Percentiles rank a stretch among this genome's conserved stretches.
These are phyloP conservation scores for Nothoprocta perdicaria DNA, from an alignment of 2,113 vertebrate genomes.

Conservation along the genomic window DNA sequence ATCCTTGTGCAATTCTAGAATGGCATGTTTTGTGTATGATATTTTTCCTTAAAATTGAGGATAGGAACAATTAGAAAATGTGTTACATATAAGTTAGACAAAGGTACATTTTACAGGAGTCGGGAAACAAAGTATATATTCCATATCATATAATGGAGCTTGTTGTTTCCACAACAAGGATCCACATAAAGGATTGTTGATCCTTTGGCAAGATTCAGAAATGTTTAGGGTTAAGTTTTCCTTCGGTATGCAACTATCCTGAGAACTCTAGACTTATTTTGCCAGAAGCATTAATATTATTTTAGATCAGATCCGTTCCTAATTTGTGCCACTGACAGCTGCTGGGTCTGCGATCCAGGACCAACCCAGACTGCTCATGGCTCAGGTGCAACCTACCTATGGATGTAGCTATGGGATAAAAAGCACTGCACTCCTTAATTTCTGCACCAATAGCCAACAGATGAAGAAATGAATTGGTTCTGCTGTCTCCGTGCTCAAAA, in stretches of 20 bases:
- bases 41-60: neutral
- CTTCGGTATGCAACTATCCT: rapidly evolving
- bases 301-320: rapidly evolving
- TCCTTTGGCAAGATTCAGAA: neutral
- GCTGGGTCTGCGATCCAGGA: neutral
- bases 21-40: neutral
- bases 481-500: neutral
- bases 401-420: rapidly evolving
- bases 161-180: too few relatives aligned
- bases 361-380: neutral
- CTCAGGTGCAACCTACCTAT: rapidly evolving
- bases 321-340: rapidly evolving
- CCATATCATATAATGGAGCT: rapidly evolving
- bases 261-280: neutral
- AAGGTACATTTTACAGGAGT: neutral
- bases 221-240: rapidly evolving
- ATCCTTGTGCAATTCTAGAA: neutral
- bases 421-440: rapidly evolving
- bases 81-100: neutral
- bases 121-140: neutral
- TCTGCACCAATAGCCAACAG: rapidly evolving
- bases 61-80: neutral
- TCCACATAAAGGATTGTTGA: too few relatives aligned
- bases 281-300: rapidly evolving
- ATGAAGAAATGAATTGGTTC: neutral